These are phyloP conservation scores for Drosophila lacicola DNA, from an alignment of 2,888 invertebrate genomes.

Conservation along the genomic window DNA sequence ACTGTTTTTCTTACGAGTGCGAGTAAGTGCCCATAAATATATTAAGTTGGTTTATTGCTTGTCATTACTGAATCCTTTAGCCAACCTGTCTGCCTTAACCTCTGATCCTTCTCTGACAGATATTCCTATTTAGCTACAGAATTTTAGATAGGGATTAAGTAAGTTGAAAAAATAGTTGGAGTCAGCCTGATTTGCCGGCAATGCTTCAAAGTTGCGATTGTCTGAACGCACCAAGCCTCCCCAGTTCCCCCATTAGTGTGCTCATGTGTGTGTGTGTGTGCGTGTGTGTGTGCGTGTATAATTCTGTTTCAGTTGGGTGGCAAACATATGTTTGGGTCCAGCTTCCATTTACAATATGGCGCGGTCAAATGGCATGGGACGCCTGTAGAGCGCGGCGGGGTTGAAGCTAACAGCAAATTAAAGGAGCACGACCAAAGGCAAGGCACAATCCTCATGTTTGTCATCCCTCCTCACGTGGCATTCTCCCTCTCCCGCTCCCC, in stretches of 20 bases:
- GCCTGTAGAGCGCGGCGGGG: not conserved
- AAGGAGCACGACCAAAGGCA: slow-evolving; percentile 36
- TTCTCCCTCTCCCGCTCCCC: slow-evolving; percentile 10
- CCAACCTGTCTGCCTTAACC: no score
- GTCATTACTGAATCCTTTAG: no score
- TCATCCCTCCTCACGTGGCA: slow-evolving; percentile 1
- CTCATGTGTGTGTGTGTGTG: not conserved
- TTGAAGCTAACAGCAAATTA: slow-evolving; percentile 50
- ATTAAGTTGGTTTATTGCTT: no score
- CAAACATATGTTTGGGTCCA: slow-evolving; percentile 73
- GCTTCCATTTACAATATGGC: slow-evolving; percentile 74
- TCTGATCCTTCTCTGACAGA: no score
- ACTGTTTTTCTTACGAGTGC: no score
- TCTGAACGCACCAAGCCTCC: no score
- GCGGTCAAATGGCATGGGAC: slow-evolving; percentile 21
- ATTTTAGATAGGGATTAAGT: no score
- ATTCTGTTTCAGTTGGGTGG: slow-evolving; percentile 39
- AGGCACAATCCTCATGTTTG: slow-evolving; percentile 9
- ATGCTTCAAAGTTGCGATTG: no score
- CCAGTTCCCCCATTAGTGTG: not conserved
- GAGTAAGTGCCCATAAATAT: no score
- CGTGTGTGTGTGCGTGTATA: not conserved
- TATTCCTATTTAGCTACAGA: no score
- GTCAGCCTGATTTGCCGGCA: no score
- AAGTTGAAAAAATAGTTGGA: no score